Base-by-base conservation (phyloP, 2,888 invertebrate genomes). In the Pardosa pseudoannulata region DNA sequence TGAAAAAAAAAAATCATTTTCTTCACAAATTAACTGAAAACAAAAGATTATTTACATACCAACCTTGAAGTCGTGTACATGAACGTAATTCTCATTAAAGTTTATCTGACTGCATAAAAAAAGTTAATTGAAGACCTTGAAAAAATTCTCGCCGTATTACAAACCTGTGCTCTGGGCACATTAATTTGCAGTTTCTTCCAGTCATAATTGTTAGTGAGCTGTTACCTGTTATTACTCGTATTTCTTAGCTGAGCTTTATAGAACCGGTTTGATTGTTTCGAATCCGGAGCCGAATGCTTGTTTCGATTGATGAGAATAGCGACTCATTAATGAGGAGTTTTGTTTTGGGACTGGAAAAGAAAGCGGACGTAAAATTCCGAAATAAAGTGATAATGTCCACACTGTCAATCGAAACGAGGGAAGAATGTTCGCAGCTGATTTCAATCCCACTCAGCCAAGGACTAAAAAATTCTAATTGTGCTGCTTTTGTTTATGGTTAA, bases 201-300 rank as follows among this genome's bases (percentile, higher is more conserved):
- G n/a, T 72, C 76, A 64, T 83, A 83, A 83, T 83, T 83, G 71
- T 76, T 65, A 62, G 50, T 41, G 62, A 76, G 75, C 76, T 83
- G 82, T 81, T 81, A 81, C 74, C 74, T 81, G 81, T 83, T 83
- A 76, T 83, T 83, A 83, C 76, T 81, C 75, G 75, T 39, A 70
- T 81, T 83, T 72, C 82, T 76, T 76, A 41, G 75, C 50, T 72
- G 82, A 83, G 76, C 82, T 76, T 76, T 28, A 75, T 28, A 23
- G 64, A 83, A 83, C 82, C 82, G 82, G 82, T 83, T 75, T 67
- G 13, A 27, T 29, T 41, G 56, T 7, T 32, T 28, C 46, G 5
- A 31, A 19, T 75, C 41, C 64, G 31, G n/a, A 75, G 76, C n/a
- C 68, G 70, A 62, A n/a, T 62, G 19, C 31, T 31, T 62, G 41